Percentiles rank a stretch among this genome's conserved stretches.
Conservation (phyloP, 2,113 vertebrate species). For the Pitta sordida region DNA sequence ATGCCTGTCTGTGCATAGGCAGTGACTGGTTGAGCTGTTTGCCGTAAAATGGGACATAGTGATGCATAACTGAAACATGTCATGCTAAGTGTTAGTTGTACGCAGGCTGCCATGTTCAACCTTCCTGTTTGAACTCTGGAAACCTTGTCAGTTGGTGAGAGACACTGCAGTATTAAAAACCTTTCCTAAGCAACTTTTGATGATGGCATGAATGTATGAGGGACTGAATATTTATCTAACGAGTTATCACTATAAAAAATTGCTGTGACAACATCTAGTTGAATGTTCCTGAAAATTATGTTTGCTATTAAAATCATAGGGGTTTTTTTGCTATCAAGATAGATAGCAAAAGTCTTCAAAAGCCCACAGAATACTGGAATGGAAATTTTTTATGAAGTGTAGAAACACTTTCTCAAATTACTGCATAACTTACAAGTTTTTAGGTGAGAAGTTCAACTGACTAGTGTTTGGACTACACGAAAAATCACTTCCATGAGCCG, state of each 20-base stretch:
- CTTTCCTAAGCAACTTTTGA: too few relatives aligned
- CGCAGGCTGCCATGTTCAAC: background rate
- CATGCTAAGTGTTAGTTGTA: background rate
- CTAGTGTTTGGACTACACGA: background rate
- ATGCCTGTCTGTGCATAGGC: background rate
- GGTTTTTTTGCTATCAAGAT: background rate
- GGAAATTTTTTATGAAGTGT: background rate
- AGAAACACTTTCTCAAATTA: background rate
- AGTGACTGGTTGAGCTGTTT: background rate
- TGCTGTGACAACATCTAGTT: background rate
- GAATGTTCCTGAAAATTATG: background rate
- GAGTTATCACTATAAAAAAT: background rate
- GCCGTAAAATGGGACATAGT: background rate
- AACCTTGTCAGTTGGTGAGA: background rate
- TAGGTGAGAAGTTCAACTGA: background rate
- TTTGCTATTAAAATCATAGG: background rate
- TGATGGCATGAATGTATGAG: background rate
- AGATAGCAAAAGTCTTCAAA: background rate
- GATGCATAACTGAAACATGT: background rate
- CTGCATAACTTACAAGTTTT: rapidly evolving
- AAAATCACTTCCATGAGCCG: background rate
- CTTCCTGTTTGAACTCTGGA: background rate
- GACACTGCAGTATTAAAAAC: too few relatives aligned
- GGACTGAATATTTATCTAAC: background rate
- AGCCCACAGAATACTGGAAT: background rate